A percentile compares a stretch with the other conserved stretches of the same genome.
phyloP scores from a whole-genome alignment of 2,113 vertebrate species.

The Ctenomys sociabilis region DNA sequence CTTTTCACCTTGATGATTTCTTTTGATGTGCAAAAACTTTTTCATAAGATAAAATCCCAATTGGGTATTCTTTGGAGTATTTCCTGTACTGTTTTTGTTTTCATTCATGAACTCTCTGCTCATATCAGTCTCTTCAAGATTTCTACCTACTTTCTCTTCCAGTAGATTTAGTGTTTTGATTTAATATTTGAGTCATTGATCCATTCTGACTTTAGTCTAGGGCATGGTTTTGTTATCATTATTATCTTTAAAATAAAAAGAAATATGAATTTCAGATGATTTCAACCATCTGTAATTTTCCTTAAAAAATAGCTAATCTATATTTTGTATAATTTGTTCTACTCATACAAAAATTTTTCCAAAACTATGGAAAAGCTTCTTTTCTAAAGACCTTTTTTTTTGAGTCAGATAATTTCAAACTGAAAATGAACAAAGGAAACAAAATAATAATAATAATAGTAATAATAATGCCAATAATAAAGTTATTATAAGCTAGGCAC shows the following conservation, averaged over 20 bases:
- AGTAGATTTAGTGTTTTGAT: too few relatives aligned
- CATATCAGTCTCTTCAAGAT: too few relatives aligned
- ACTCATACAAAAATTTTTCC: background rate
- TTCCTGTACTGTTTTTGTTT: too few relatives aligned
- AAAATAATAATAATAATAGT: background rate
- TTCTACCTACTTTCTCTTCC: too few relatives aligned
- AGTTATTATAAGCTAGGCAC: background rate
- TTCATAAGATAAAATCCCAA: too few relatives aligned
- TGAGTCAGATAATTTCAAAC: background rate
- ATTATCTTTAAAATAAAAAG: background rate
- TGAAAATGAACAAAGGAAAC: background rate
- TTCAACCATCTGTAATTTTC: background rate
- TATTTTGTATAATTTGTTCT: background rate
- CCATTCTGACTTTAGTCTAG: too few relatives aligned
- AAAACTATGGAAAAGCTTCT: background rate
- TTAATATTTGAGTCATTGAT: too few relatives aligned
- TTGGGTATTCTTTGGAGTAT: too few relatives aligned
- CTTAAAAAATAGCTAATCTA: conserved; percentile 1
- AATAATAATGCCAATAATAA: background rate
- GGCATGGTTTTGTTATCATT: too few relatives aligned
- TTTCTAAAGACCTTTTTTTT: conserved; percentile 18
- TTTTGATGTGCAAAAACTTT: too few relatives aligned
- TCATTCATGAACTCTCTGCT: too few relatives aligned
- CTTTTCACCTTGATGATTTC: too few relatives aligned
- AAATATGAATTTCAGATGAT: background rate